These are phyloP conservation scores for Phoeniculus purpureus DNA, from an alignment of 2,797 vertebrate species.

Conservation along the genomic window DNA sequence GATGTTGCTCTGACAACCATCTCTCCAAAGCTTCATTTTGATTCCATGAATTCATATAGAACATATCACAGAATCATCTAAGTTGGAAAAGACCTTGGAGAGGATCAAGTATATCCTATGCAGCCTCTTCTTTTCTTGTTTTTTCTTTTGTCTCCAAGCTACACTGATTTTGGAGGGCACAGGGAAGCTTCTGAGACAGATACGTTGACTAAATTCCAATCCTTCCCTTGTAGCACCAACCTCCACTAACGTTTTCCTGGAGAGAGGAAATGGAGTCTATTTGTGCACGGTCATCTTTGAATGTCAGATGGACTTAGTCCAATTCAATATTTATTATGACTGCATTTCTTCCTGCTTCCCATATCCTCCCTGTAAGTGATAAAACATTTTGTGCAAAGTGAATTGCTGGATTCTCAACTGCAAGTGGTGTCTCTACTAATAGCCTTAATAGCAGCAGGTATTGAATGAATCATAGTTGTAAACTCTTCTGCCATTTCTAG, in stretches of 20 bases:
- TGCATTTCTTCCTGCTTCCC: conserved; percentile 13
- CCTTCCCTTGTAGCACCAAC: not conserved
- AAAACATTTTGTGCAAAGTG: conserved; percentile 15
- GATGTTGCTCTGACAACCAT: not conserved
- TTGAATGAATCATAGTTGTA: not conserved
- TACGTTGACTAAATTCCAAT: not conserved
- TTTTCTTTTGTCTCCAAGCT: not conserved
- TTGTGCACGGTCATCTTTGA: not conserved
- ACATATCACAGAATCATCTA: not conserved
- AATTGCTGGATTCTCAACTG: not conserved
- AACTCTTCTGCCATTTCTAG: not conserved
- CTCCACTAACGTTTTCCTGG: not conserved
- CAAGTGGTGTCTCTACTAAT: not conserved
- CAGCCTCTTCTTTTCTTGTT: no score
- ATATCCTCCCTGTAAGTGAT: not conserved
- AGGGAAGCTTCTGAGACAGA: not conserved
- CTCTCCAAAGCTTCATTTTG: not conserved
- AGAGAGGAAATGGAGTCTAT: not conserved
- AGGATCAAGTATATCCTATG: no score
- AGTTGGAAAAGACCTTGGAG: no score
- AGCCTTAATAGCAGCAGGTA: not conserved
- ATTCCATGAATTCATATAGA: not conserved
- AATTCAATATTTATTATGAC: not conserved
- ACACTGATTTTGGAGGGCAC: not conserved
- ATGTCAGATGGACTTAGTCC: conserved; percentile 17